A percentile compares a stretch with the other conserved stretches of the same genome.
phyloP scores from a whole-genome alignment of 2,888 invertebrate genomes.

The Pogonocherus hispidulus region DNA sequence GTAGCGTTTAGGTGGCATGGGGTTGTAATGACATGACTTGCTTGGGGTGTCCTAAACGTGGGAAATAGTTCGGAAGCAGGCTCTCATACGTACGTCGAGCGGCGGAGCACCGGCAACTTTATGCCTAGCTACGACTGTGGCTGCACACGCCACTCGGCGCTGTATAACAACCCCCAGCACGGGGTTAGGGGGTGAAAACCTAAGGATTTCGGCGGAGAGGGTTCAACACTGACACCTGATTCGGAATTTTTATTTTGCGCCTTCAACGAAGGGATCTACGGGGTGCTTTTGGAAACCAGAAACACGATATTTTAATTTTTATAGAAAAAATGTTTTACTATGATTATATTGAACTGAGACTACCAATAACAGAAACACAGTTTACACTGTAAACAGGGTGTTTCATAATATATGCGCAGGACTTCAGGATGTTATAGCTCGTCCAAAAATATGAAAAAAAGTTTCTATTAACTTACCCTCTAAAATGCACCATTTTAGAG shows the following conservation, averaged over 20 bases:
- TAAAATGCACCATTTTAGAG: too few relatives aligned
- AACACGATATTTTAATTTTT: too few relatives aligned
- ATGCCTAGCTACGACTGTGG: conserved; percentile 29
- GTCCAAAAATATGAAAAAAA: too few relatives aligned
- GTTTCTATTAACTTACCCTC: too few relatives aligned
- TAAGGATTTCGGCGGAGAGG: conserved; percentile 6
- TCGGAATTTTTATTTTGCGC: neutral
- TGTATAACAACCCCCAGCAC: conserved; percentile 18
- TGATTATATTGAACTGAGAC: too few relatives aligned
- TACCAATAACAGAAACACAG: too few relatives aligned
- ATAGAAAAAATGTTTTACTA: too few relatives aligned
- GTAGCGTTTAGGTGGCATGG: conserved; percentile 55
- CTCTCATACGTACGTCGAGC: conserved; percentile 63
- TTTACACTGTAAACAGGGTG: too few relatives aligned
- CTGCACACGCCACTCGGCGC: conserved; percentile 50
- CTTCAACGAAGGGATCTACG: too few relatives aligned
- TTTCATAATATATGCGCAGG: too few relatives aligned
- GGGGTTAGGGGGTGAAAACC: conserved; percentile 15
- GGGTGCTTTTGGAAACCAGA: too few relatives aligned
- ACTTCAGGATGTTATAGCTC: too few relatives aligned
- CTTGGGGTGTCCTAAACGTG: conserved; percentile 66
- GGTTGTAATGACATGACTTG: conserved; percentile 63
- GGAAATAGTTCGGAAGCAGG: conserved; percentile 65
- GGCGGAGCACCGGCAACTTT: conserved; percentile 55
- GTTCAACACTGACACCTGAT: conserved; percentile 12